Conservation (phyloP, 2,888 invertebrate genomes). For the Sepiola atlantica region DNA sequence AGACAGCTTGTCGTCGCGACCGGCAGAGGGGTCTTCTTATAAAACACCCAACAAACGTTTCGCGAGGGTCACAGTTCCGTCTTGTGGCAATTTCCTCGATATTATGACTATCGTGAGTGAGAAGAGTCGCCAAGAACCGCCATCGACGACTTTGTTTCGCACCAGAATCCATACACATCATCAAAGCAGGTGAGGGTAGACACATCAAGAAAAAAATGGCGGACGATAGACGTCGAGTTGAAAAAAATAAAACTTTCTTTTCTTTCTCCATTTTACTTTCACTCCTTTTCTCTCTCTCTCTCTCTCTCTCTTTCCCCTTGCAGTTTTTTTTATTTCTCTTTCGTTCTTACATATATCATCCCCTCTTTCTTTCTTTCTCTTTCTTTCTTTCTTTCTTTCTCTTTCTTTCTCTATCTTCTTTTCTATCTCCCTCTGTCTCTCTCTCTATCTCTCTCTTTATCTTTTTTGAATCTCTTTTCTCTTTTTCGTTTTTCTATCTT, state of each 20-base stretch:
- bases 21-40: not conserved
- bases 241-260: not conserved
- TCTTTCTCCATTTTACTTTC: too few species aligned
- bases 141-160: not conserved
- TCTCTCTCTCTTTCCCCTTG: too few species aligned
- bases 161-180: not conserved
- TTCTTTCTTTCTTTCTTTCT: too few species aligned
- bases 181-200: not conserved
- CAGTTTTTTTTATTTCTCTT: too few species aligned
- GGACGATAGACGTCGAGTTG: not conserved
- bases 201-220: not conserved
- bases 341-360: too few species aligned
- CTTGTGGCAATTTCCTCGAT: not conserved
- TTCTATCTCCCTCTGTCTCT: too few species aligned
- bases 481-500: too few species aligned
- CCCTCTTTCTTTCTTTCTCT: too few species aligned
- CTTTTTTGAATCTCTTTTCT: too few species aligned
- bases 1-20: not conserved
- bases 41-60: not conserved
- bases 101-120: not conserved
- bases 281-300: not conserved
- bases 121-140: not conserved
- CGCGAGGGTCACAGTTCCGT: constrained; percentile 32
- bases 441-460: too few species aligned
- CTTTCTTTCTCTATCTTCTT: too few species aligned